Percentiles rank a stretch among this genome's conserved stretches.
These are phyloP conservation scores for Ictalurus punctatus DNA, from an alignment of 2,113 vertebrate genomes.

Conservation along the genomic window DNA sequence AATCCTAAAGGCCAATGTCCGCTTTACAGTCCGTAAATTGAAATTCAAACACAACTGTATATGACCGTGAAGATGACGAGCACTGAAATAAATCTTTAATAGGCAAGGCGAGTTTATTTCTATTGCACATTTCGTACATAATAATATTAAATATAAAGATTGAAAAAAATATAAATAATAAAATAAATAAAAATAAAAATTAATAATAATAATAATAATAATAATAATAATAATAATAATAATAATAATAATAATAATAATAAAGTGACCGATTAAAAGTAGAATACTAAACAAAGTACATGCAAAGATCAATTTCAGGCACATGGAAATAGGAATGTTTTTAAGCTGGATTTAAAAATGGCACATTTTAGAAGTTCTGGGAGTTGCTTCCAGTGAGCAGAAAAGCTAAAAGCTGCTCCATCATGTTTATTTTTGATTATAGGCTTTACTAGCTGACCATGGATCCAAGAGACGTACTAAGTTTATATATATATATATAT, in stretches of 20 bases:
- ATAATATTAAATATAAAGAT: too few species aligned
- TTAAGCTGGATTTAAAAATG: background rate
- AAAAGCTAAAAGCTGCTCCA: background rate
- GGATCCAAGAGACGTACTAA: background rate
- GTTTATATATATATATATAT: background rate
- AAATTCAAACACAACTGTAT: background rate
- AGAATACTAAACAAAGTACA: background rate
- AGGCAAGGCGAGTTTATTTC: background rate
- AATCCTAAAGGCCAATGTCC: too few species aligned
- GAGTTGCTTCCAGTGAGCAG: background rate
- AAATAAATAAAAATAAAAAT: too few species aligned
- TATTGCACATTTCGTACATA: background rate
- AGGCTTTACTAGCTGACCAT: background rate
- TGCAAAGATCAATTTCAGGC: background rate
- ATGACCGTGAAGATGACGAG: background rate
- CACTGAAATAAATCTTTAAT: background rate
- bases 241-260: background rate
- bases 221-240: background rate
- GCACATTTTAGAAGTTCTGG: background rate
- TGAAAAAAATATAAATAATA: too few species aligned
- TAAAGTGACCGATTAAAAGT: background rate
- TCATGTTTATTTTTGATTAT: background rate
- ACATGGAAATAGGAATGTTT: background rate
- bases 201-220: background rate
- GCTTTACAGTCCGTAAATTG: too few species aligned